Evolutionary conservation across 2,797 vertebrate species (phyloP).

Genomic region (Oryzias dopingdopingensis): DNA sequence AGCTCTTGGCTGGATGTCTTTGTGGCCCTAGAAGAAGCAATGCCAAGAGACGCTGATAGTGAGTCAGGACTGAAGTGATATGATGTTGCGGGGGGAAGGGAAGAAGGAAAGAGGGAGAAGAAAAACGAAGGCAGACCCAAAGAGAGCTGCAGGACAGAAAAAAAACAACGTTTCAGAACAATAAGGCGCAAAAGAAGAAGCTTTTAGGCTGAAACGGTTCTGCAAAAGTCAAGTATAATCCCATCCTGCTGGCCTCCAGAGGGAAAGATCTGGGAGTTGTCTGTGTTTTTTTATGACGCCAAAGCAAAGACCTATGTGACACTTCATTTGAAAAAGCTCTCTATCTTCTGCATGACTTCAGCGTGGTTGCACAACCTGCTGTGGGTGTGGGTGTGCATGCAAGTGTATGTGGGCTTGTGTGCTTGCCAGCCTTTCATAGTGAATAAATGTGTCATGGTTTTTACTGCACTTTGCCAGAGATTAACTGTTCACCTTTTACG

Average conservation of each 20-base stretch:
- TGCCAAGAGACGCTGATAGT: slow-evolving; percentile 56
- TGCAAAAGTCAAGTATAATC: slow-evolving; percentile 70
- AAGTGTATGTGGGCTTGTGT: slow-evolving; percentile 4
- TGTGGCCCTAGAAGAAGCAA: slow-evolving; percentile 30
- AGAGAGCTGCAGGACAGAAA: slow-evolving; percentile 68
- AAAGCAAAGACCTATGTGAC: slow-evolving; percentile 27
- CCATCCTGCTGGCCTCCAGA: slow-evolving; percentile 67
- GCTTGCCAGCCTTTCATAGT: slow-evolving; percentile 58
- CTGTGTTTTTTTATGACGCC: slow-evolving; percentile 15
- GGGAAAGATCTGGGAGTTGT: slow-evolving; percentile 39
- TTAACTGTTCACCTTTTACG: slow-evolving; percentile 83
- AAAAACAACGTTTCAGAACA: slow-evolving; percentile 60
- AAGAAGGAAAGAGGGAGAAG: slow-evolving; percentile 64
- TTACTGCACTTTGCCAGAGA: slow-evolving; percentile 71
- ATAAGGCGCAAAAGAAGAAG: slow-evolving; percentile 49
- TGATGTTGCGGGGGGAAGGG: slow-evolving; percentile 70
- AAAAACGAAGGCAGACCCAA: slow-evolving; percentile 66
- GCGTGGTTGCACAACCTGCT: slow-evolving; percentile 42
- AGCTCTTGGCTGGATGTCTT: slow-evolving; percentile 1
- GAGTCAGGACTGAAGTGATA: slow-evolving; percentile 66
- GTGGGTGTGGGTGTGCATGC: slow-evolving; percentile 24
- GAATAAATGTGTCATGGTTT: slow-evolving; percentile 69
- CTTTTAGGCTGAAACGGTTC: slow-evolving; percentile 31
- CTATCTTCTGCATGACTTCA: slow-evolving; percentile 36
- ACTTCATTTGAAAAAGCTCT: slow-evolving; percentile 23